Evolutionary conservation across 2,888 invertebrate genomes (phyloP).

Genomic region (Sepiola atlantica): DNA sequence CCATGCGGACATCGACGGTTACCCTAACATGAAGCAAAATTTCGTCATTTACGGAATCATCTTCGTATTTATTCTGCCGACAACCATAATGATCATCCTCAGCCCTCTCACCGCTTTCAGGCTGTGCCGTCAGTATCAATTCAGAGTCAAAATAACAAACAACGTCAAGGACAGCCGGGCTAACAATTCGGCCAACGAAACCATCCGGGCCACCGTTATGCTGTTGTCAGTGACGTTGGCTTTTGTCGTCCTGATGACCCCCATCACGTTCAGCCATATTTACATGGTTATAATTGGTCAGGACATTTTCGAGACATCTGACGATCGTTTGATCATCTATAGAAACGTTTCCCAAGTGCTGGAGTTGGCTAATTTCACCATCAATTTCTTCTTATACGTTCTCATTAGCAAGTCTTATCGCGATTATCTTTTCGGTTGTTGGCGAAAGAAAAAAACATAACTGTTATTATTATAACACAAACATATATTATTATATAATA

Average conservation of each 20-base stretch:
- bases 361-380: constrained; percentile 64
- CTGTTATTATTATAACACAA: too few species aligned
- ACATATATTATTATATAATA: too few species aligned
- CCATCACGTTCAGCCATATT: constrained; percentile 57
- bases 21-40: constrained; percentile 54
- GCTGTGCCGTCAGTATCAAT: constrained; percentile 48
- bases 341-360: constrained; percentile 61
- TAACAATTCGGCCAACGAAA: constrained; percentile 49
- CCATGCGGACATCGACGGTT: constrained; percentile 52
- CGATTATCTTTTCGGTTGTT: neutral
- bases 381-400: constrained; percentile 65
- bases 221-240: constrained; percentile 58
- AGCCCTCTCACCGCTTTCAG: constrained; percentile 55
- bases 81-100: constrained; percentile 53
- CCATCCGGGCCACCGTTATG: constrained; percentile 58
- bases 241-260: constrained; percentile 59
- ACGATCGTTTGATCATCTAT: constrained; percentile 54
- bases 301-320: constrained; percentile 56
- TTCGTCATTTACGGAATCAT: constrained; percentile 54
- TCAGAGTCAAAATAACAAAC: constrained; percentile 47
- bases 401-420: constrained; percentile 60
- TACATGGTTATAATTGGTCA: constrained; percentile 54
- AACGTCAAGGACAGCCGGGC: constrained; percentile 16
- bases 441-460: neutral
- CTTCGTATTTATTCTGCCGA: constrained; percentile 57